A percentile compares a stretch with the other conserved stretches of the same genome.
These are phyloP conservation scores for Choloepus hoffmanni DNA, from an alignment of 2,113 vertebrate species.

Conservation along the genomic window DNA sequence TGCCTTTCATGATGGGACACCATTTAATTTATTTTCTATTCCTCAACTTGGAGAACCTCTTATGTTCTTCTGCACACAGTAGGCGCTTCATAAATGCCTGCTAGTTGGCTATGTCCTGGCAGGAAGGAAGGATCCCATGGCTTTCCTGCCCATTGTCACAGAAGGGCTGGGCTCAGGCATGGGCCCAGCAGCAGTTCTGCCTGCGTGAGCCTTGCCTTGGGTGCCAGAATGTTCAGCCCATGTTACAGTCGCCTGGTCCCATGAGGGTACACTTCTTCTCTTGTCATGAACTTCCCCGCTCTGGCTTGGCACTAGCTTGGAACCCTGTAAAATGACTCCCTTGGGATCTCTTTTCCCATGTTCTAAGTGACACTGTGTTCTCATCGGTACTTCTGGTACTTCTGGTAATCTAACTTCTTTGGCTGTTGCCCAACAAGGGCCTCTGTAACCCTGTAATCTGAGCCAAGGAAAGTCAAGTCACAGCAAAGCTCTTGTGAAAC, in stretches of 20 bases:
- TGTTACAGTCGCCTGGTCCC: neutral
- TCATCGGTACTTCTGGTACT: neutral
- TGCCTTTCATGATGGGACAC: neutral
- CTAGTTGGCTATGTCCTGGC: neutral
- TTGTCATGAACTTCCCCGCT: neutral
- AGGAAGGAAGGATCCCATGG: neutral
- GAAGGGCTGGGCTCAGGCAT: neutral
- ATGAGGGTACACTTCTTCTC: neutral
- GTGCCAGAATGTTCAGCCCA: neutral
- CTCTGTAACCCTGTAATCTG: conserved; percentile 42
- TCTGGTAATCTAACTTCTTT: conserved; percentile 52
- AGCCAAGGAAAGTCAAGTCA: conserved; percentile 70
- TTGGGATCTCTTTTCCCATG: neutral
- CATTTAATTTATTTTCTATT: neutral
- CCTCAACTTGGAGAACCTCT: neutral
- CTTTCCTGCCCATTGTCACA: neutral
- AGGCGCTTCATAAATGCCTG: neutral
- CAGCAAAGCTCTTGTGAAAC: conserved; percentile 58
- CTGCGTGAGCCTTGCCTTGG: neutral
- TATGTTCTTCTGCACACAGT: neutral
- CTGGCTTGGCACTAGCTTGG: neutral
- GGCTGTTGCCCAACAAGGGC: neutral
- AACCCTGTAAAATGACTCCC: neutral
- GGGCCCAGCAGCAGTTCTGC: neutral
- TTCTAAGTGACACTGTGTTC: conserved; percentile 50